Evolutionary conservation across 2,797 vertebrate genomes (phyloP).

Genomic region (Onychomys leucogaster): DNA sequence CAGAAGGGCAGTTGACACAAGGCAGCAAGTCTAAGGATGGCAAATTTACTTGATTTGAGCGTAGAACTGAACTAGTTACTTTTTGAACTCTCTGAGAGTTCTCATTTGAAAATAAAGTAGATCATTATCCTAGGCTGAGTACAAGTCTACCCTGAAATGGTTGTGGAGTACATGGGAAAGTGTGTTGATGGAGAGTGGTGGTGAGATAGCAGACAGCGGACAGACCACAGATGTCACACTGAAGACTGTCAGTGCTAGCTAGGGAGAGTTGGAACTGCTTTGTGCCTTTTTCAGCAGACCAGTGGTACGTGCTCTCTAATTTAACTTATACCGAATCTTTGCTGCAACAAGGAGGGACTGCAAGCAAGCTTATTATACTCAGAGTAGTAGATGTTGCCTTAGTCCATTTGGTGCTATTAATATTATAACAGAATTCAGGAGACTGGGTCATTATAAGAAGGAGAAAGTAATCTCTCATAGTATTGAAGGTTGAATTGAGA

Average conservation of each 20-base stretch:
- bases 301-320: neutral
- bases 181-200: neutral
- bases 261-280: neutral
- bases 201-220: neutral
- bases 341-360: neutral
- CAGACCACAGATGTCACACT: neutral
- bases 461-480: neutral
- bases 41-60: neutral
- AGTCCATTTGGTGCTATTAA: neutral
- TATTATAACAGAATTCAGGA: neutral
- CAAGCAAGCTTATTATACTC: conserved; percentile 20
- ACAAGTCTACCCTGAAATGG: neutral
- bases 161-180: neutral
- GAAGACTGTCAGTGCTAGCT: neutral
- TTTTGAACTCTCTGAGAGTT: conserved; percentile 35
- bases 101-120: conserved; percentile 33
- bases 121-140: neutral
- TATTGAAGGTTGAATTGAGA: neutral
- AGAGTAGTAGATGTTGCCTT: conserved; percentile 17
- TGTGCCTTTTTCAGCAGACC: neutral
- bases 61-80: conserved; percentile 12
- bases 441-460: neutral
- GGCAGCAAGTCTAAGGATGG: neutral
- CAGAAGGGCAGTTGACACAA: neutral
- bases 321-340: conserved; percentile 42